phyloP scores from a whole-genome alignment of 2,888 invertebrate genomes.

The Glaucopsyche alexis region DNA sequence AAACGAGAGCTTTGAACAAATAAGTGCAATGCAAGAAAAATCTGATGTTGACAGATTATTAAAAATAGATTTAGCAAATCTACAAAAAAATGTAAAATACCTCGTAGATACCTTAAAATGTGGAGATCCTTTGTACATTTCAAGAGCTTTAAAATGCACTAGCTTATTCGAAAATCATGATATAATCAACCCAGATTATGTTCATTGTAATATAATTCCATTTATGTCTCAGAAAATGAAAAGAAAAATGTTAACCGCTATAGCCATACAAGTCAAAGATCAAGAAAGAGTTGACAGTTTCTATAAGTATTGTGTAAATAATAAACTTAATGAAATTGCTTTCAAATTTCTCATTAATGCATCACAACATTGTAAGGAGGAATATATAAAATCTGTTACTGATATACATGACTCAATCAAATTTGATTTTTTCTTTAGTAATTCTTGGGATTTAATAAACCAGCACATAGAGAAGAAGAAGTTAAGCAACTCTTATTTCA shows the following conservation, averaged over 20 bases:
- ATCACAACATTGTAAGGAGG: constrained; percentile 50
- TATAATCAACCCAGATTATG: constrained; percentile 51
- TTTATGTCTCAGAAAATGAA: constrained; percentile 60
- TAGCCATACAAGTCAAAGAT: constrained; percentile 48
- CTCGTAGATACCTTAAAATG: constrained; percentile 54
- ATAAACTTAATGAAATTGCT: constrained; percentile 45
- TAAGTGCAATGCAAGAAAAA: constrained; percentile 44
- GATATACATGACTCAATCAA: constrained; percentile 32
- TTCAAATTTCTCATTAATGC: constrained; percentile 53
- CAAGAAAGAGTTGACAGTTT: constrained; percentile 48
- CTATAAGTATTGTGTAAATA: constrained; percentile 50
- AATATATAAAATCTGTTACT: constrained; percentile 42
- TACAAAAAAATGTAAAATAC: constrained; percentile 52
- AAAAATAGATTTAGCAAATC: constrained; percentile 61
- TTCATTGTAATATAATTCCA: constrained; percentile 55
- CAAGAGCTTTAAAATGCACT: constrained; percentile 53
- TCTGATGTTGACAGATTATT: constrained; percentile 56
- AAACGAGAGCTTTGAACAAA: constrained; percentile 43
- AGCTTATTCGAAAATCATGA: constrained; percentile 54
- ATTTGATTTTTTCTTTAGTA: constrained; percentile 47
- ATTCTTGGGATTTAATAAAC: constrained; percentile 48
- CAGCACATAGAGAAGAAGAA: constrained; percentile 39
- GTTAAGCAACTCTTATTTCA: neutral
- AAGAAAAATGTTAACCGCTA: constrained; percentile 49
- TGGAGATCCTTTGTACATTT: constrained; percentile 55